Evolutionary conservation across 2,113 vertebrate species (phyloP).

Genomic region (Phoenicopterus ruber): DNA sequence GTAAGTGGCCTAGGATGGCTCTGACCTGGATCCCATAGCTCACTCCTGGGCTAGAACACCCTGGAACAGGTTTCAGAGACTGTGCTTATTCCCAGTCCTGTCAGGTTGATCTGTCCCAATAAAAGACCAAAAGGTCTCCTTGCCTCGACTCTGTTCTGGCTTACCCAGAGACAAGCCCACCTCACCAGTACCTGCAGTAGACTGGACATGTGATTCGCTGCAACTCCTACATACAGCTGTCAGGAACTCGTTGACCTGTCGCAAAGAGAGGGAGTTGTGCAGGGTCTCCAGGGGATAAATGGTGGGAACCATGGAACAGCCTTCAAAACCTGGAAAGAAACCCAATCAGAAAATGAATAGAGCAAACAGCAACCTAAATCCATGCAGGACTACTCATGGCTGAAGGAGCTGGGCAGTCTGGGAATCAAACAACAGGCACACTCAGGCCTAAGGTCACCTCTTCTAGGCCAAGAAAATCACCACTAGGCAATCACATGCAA

Average conservation of each 20-base stretch:
- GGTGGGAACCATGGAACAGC: slow-evolving; percentile 98
- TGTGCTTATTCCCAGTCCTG: background rate
- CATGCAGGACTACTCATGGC: background rate
- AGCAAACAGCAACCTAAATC: background rate
- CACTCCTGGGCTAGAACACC: background rate
- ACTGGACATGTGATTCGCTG: slow-evolving; percentile 77
- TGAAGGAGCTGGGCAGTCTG: background rate
- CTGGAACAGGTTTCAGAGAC: background rate
- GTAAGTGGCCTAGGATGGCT: background rate
- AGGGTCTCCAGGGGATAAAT: slow-evolving; percentile 97
- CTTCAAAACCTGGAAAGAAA: slow-evolving; percentile 91
- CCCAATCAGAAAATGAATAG: slow-evolving; percentile 39
- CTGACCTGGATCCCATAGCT: background rate
- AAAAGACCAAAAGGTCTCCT: background rate
- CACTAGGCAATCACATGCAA: slow-evolving; percentile 31
- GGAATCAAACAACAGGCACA: slow-evolving; percentile 16
- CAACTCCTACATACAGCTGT: slow-evolving; percentile 84
- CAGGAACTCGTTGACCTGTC: slow-evolving; percentile 92
- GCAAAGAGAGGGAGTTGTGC: slow-evolving; percentile 96
- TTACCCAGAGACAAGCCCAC: background rate
- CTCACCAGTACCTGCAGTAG: slow-evolving; percentile 79
- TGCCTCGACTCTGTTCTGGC: background rate
- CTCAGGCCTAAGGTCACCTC: background rate
- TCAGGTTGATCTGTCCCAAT: background rate
- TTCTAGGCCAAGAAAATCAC: background rate